These are phyloP conservation scores for Stenodera caucasica DNA, from an alignment of 2,888 invertebrate genomes.

Conservation along the genomic window DNA sequence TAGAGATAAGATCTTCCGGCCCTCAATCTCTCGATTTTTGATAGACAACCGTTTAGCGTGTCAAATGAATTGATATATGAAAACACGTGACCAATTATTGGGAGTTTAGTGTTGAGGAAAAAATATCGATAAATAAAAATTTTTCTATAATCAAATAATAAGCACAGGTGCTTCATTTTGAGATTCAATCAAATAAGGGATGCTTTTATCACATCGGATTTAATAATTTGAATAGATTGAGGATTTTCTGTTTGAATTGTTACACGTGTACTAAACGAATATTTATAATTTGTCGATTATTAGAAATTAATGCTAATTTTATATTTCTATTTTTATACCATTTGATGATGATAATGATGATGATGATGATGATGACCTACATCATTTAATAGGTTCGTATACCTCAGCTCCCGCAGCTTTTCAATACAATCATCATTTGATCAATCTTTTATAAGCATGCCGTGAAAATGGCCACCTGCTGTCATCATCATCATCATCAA, in stretches of 20 bases:
- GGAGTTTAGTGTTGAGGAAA: no score
- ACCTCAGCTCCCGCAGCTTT: conserved; percentile 20
- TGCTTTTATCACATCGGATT: not conserved
- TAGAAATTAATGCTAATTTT: not conserved
- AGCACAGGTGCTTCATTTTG: not conserved
- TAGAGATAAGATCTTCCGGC: conserved; percentile 48
- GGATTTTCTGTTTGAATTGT: conserved; percentile 5
- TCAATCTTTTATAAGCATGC: conserved; percentile 5
- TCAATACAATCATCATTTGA: conserved; percentile 10
- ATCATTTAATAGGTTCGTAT: conserved; percentile 8
- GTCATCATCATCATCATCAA: conserved; percentile 18
- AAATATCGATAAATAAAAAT: no score
- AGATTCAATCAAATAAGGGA: not conserved
- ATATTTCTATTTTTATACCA: not conserved
- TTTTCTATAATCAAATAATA: not conserved
- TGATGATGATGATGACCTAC: not conserved
- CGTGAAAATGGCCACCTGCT: conserved; percentile 23
- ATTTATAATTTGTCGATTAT: not conserved
- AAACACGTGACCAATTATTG: conserved; percentile 30
- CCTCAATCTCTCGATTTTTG: conserved; percentile 31
- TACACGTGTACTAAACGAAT: conserved; percentile 1
- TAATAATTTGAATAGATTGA: not conserved
- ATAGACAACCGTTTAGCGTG: conserved; percentile 50
- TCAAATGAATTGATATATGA: conserved; percentile 41
- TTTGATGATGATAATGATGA: not conserved